Base-by-base conservation (phyloP, 2,888 invertebrate species). In the Leucophenga maculata region DNA sequence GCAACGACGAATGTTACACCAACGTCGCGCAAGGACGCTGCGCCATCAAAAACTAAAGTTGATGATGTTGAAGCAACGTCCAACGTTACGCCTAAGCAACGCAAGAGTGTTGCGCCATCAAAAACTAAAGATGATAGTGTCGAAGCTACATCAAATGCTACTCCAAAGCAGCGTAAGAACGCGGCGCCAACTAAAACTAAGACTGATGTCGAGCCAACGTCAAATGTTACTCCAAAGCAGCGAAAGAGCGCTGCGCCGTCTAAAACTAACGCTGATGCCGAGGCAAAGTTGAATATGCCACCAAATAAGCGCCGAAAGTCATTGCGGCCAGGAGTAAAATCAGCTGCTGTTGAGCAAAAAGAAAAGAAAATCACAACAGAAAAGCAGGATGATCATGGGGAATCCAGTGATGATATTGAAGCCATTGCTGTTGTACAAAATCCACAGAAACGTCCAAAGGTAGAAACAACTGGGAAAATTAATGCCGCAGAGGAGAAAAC, bases 331-430 rank as follows among this genome's bases (percentile, higher is more conserved):
- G 6, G 50, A 0, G 68, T 74, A 9, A 22, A 64, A 48, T 6
- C 48, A 64, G 39, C 39, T 39, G 39, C 39, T 39, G 39, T 11
- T 39, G 39, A 11, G 11, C 22, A 55, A 11, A 3, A 20, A 32
- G 14, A 55, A 1, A 14, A 31, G 32, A 39, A 39, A 13, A 32
- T 64, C 3, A 6, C 20, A 6, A 1, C 26, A n/a, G 16, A 26
- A 50, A 26, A 4, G 39, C 14, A 22, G 16, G 18, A 66, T n/a
- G 59, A 57, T 3, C 57, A 54, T 55, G 72, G 72, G 20, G 79
- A 86, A 31, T 80, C 82, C 6, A 85, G 83, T 69, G 87, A 87
- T 71, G 83, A 85, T 3, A 79, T 81, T 18, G 78, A 83, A 50
- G 69, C 72, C 6, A 65, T 79, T 18, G 77, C 80, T 1, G 72